Evolutionary conservation across 2,797 vertebrate species (phyloP), one percentile per base, ranked within the genome.

Genomic region (Anomalospiza imberbis): DNA sequence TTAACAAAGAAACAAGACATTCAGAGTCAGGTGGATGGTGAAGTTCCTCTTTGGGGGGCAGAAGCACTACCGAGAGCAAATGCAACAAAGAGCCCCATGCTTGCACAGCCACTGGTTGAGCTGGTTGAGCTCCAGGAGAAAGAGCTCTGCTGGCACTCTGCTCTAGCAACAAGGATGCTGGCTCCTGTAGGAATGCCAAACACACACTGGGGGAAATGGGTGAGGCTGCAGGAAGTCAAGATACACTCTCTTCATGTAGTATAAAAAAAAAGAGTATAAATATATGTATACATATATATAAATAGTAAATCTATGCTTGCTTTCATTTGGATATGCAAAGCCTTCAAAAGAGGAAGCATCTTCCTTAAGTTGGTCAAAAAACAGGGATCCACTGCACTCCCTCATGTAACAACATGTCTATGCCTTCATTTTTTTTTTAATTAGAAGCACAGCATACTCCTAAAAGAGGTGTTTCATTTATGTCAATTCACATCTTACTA

Each of bases 391-490:
- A 53, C 20, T 22, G 15, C 21, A 57, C 7, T 38, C 24, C 6
- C 26, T 50, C 36, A 62, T 9, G 2, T 24, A 85, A 82, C 24
- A 71, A 84, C 12, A 25, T 25, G 29, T 25, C 36, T 16, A 2
- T 34, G 36, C 32, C 53, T 87, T 70, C 13, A 71, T 34, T 63
- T 79, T 67, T 89, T 89, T n/a, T 87, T 84, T 38, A 34, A 88
- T 91, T 58, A 91, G 73, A 92, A 89, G 47, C 31, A 75, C 62
- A 82, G 44, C 28, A 42, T 48, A 78, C 51, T 71, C 20, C 77
- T 76, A 20, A 58, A 89, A 89, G n/a, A 94, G 29, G 32, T 34
- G 44, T 50, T 92, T 91, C 57, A 57, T 76, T 93, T 79, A 75
- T 32, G 34, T 10, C 44, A 85, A 47, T 51, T 85, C 34, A 48